Base-by-base conservation (phyloP, 2,797 vertebrate genomes). In the Eulemur rubriventer region DNA sequence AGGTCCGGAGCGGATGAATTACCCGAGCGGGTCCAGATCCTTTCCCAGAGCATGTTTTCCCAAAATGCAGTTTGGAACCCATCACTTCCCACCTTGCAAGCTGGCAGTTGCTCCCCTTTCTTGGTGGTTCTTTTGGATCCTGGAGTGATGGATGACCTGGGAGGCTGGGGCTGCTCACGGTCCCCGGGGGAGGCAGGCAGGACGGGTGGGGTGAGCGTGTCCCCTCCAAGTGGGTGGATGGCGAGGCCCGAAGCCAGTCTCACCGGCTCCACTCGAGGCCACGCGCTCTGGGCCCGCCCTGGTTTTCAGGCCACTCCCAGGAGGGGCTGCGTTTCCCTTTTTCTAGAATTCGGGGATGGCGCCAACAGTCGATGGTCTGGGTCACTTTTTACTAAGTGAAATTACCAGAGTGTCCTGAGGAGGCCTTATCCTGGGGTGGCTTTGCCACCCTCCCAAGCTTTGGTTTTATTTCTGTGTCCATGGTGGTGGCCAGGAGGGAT, bases 321-420 rank as follows among this genome's bases (percentile, higher is more conserved):
- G 33, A 28, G 18, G 17, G 50, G 69, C 12, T 6, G 2, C 2
- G 4, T 4, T 18, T 4, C 12, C 63, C 24, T 63, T 9, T 4
- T 14, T n/a, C 24, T 3, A 3, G 55, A 10, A 3, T 0, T 3
- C 2, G 1, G 17, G 30, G 6, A 2, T 12, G 9, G 43, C 14
- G 26, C 43, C 41, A 7, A 1, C 0, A 14, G 63, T n/a, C 38
- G 0, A 0, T 2, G 0, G n/a, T 4, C n/a, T 3, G 35, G 11
- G 10, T 30, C 16, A 0, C 11, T 18, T 46, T 33, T 48, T 22
- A 17, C 48, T 30, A 24, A 30, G 2, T 4, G 8, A 46, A 48
- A 3, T 33, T 7, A 6, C 3, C 6, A 7, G 50, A 10, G 46
- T 30, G 35, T 70, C 17, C 52, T 11, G 12, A 38, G 41, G 41